A percentile compares a stretch with the other conserved stretches of the same genome.
Conservation (phyloP, 2,113 vertebrate species). For the Meles meles region DNA sequence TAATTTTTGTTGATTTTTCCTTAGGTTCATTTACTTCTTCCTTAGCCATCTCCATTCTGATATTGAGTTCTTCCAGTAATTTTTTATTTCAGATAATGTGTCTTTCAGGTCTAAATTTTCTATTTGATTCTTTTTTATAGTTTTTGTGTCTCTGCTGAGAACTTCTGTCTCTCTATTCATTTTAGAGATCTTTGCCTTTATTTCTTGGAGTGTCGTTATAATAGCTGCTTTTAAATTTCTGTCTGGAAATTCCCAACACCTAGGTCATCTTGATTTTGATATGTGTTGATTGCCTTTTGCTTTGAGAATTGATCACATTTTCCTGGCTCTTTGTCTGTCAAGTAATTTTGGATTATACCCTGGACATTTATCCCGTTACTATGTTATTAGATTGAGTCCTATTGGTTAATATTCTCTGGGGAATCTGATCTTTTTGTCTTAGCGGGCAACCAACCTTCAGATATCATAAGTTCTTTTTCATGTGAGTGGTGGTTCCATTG, state of each 20-base stretch:
- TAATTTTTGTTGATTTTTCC: not conserved
- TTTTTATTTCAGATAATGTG: conserved; percentile 1
- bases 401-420: not conserved
- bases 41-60: not conserved
- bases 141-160: not conserved
- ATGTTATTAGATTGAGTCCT: not conserved
- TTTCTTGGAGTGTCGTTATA: not conserved
- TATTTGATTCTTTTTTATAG: not conserved
- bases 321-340: conserved; percentile 6
- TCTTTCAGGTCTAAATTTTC: conserved; percentile 17
- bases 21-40: not conserved
- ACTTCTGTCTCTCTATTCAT: not conserved
- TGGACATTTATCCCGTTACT: not conserved
- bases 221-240: conserved; percentile 18
- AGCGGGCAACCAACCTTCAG: not conserved
- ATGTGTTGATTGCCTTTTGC: not conserved
- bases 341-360: conserved; percentile 18
- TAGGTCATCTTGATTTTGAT: not conserved
- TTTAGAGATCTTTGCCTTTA: not conserved
- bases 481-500: not conserved
- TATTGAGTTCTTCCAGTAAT: not conserved
- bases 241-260: not conserved
- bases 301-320: conserved; percentile 21
- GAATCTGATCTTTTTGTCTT: not conserved
- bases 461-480: not conserved